Evolutionary conservation across 2,113 vertebrate species (phyloP).

Genomic region (Spheniscus mendiculus): DNA sequence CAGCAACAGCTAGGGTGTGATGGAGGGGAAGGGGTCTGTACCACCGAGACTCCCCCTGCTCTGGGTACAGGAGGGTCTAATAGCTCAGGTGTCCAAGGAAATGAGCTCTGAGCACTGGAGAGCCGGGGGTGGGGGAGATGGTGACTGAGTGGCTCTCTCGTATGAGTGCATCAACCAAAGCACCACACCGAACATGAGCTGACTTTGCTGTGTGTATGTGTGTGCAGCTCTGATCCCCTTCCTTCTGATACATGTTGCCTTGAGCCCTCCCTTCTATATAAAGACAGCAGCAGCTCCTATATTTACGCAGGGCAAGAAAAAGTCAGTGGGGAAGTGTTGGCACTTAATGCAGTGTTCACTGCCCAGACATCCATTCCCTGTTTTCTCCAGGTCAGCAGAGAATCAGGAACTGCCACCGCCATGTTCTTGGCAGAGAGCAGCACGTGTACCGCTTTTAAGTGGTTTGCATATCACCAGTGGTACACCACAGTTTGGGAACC

Average conservation of each 20-base stretch:
- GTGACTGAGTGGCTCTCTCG: background rate
- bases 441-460: constrained; percentile 42
- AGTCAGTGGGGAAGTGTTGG: background rate
- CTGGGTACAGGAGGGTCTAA: background rate
- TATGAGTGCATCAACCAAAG: background rate
- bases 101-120: background rate
- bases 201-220: background rate
- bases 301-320: background rate
- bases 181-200: background rate
- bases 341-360: background rate
- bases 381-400: constrained; percentile 68
- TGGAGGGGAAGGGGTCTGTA: background rate
- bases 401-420: constrained; percentile 58
- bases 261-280: fast-evolving
- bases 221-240: background rate
- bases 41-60: background rate
- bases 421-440: constrained; percentile 60
- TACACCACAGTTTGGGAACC: constrained; percentile 64
- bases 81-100: background rate
- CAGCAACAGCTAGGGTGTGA: background rate
- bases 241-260: background rate
- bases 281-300: background rate
- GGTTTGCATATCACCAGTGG: constrained; percentile 61
- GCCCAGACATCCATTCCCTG: constrained; percentile 56
- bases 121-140: background rate